A percentile compares a stretch with the other conserved stretches of the same genome.
Conservation (phyloP, 1,140 invertebrate species). For the Achatina immaculata region DNA sequence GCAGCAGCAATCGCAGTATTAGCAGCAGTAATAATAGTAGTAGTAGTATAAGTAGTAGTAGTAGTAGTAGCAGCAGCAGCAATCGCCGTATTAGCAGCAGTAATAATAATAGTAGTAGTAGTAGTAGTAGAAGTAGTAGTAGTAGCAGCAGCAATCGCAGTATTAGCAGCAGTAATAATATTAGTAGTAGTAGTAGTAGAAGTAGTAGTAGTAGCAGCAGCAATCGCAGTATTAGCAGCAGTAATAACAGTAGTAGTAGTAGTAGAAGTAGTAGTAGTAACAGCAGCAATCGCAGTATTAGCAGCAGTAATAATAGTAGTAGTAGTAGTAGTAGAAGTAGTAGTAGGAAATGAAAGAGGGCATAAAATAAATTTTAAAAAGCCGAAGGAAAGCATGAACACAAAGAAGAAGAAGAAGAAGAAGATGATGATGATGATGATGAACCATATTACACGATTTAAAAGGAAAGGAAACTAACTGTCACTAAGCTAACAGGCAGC, state of each 20-base stretch:
- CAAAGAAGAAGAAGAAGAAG: too few species aligned
- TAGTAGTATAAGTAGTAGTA: not conserved
- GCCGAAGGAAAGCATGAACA: too few species aligned
- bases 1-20: not conserved
- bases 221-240: conserved; percentile 5
- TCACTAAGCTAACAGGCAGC: too few species aligned
- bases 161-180: conserved; percentile 10
- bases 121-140: conserved; percentile 22
- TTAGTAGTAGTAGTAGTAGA: conserved; percentile 18
- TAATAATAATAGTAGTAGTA: conserved; percentile 3
- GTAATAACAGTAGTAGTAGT: not conserved
- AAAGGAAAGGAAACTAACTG: too few species aligned
- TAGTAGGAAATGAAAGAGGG: not conserved
- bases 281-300: not conserved
- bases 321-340: conserved; percentile 12
- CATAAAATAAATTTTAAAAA: too few species aligned
- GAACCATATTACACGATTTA: too few species aligned
- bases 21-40: not conserved
- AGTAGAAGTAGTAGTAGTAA: conserved; percentile 9
- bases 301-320: not conserved
- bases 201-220: conserved; percentile 1
- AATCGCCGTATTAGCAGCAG: not conserved
- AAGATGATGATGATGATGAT: too few species aligned
- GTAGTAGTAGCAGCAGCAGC: not conserved
- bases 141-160: conserved; percentile 14